Evolutionary conservation across 1,140 invertebrate species (phyloP), one percentile per base, ranked within the genome.

Genomic region (Odontomachus brunneus): DNA sequence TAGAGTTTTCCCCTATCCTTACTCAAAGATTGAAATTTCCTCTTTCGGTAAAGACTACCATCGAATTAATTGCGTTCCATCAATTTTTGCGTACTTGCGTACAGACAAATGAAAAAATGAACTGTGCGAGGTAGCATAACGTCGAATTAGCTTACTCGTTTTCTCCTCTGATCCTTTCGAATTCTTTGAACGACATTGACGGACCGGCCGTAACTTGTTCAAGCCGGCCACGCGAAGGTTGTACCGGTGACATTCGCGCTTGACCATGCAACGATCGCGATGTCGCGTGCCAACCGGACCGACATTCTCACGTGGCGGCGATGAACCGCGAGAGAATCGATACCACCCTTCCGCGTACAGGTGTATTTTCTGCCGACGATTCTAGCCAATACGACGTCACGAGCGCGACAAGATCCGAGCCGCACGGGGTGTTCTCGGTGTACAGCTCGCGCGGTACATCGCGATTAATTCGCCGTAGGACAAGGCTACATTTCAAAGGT

Each of bases 171-270:
- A 33, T 33, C 29, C 5, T 33, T 33, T 5, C 29, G 2, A 33
- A 2, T 5, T 33, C 29, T 5, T 33, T n/a, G 5, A 7, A 44
- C 7, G 44, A 63, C 33, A 65, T 48, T 65, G 44, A 65, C 65
- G 17, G 69, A 24, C 17, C n/a, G 22, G 5, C n/a, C 75, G 19
- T 48, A 15, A 19, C 29, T 17, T 33, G 9, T 51, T 17, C 62
- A 33, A 63, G 82, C 65, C 53, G 83, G 15, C 72, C 69, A 81
- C 63, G 66, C 49, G 53, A 89, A 83, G 65, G 84, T 83, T 86
- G 78, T 57, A 62, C 76, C 71, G 44, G 65, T 66, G 81, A 89
- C 88, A 89, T 84, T 89, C 57, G 84, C 74, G 81, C 89, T 89
- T 88, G 84, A 90, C 86, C 89, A 85, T 63, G 63, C 59, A 75